Conservation (phyloP, 2,113 vertebrate genomes). For the Okapia johnstoni region DNA sequence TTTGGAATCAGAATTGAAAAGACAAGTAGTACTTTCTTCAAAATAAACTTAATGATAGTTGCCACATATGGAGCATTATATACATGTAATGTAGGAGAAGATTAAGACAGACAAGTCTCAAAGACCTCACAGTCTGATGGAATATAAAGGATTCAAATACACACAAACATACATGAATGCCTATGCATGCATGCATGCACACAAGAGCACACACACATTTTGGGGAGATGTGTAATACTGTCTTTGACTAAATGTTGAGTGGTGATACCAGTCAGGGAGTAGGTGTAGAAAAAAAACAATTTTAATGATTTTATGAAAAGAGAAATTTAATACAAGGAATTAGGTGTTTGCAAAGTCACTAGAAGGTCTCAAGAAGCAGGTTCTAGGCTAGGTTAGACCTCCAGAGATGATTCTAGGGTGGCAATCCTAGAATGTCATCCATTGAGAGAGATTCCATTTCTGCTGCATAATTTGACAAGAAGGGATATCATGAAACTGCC, state of each 20-base stretch:
- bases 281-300: background rate
- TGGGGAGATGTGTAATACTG: background rate
- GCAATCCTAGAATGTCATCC: background rate
- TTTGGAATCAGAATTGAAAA: background rate
- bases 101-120: background rate
- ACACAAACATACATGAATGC: background rate
- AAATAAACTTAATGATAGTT: background rate
- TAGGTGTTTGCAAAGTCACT: background rate
- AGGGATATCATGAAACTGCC: background rate
- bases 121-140: background rate
- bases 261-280: background rate
- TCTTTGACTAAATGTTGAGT: background rate
- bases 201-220: background rate
- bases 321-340: background rate
- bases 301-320: background rate
- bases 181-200: too few relatives aligned
- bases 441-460: background rate
- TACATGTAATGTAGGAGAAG: background rate
- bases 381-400: background rate
- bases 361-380: background rate
- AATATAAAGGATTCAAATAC: background rate
- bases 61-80: background rate
- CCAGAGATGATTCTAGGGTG: background rate
- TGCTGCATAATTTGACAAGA: background rate
- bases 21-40: background rate